phyloP scores from a whole-genome alignment of 1,140 invertebrate species.

The Thaumetopoea pityocampa region DNA sequence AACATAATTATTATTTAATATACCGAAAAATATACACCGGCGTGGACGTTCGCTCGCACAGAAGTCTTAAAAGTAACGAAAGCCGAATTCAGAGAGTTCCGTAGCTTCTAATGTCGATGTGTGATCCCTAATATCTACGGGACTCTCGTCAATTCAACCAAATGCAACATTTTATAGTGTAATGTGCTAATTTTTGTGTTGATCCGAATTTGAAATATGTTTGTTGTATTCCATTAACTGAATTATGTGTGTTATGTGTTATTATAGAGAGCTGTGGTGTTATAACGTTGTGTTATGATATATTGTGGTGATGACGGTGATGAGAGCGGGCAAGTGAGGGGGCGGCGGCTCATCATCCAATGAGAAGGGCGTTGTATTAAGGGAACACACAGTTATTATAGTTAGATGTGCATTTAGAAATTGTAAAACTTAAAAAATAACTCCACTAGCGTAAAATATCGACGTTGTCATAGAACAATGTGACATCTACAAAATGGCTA shows the following conservation, averaged over 20 bases:
- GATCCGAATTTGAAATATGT: slow-evolving; percentile 70
- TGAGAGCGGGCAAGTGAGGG: slow-evolving; percentile 48
- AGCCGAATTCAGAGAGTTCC: slow-evolving; percentile 49
- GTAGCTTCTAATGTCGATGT: slow-evolving; percentile 42
- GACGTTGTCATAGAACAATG: too few species aligned
- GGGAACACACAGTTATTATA: slow-evolving; percentile 1
- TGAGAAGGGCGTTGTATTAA: slow-evolving; percentile 23
- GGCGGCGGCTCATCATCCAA: slow-evolving; percentile 36
- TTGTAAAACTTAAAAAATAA: too few species aligned
- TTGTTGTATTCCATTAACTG: slow-evolving; percentile 66
- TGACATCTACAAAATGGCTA: too few species aligned
- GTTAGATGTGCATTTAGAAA: slow-evolving; percentile 16
- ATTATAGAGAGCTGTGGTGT: slow-evolving; percentile 67
- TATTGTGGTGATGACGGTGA: slow-evolving; percentile 33
- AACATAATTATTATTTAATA: too few species aligned
- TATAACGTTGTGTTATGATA: slow-evolving; percentile 28
- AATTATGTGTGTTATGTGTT: slow-evolving; percentile 73
- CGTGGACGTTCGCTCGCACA: slow-evolving; percentile 32
- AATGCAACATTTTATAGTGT: slow-evolving; percentile 61
- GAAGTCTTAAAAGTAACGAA: slow-evolving; percentile 43
- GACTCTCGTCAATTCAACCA: slow-evolving; percentile 58
- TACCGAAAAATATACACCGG: too few species aligned
- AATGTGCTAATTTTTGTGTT: slow-evolving; percentile 73
- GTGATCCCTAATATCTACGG: slow-evolving; percentile 43
- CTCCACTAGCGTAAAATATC: too few species aligned